Percentiles rank a stretch among this genome's conserved stretches.
Evolutionary conservation across 1,140 invertebrate genomes (phyloP).

Genomic region (Diachasma alloeum): DNA sequence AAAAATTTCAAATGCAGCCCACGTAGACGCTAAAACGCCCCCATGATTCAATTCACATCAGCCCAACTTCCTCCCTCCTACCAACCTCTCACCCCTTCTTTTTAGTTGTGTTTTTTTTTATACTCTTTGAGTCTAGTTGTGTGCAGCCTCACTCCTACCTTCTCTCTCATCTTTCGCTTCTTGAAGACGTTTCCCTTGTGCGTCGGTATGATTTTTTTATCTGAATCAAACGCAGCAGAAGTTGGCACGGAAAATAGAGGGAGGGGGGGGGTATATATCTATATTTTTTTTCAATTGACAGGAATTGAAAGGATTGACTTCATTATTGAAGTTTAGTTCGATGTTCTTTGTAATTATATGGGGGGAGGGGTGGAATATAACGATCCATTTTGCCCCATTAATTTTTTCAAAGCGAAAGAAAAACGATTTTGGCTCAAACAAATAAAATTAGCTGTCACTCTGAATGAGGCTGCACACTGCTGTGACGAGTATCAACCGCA

Average conservation of each 20-base stretch:
- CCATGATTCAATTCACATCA: slow-evolving; percentile 65
- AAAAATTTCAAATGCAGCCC: slow-evolving; percentile 54
- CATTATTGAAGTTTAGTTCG: not conserved
- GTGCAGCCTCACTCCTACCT: not conserved
- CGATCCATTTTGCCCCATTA: too few species aligned
- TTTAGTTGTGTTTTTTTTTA: slow-evolving; percentile 13
- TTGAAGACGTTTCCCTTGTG: not conserved
- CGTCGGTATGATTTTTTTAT: not conserved
- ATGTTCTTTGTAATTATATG: too few species aligned
- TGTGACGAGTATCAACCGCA: too few species aligned
- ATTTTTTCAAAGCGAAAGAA: too few species aligned
- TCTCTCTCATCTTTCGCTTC: not conserved
- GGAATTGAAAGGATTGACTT: not conserved
- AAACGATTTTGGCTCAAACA: too few species aligned
- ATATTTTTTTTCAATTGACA: not conserved
- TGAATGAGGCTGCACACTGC: too few species aligned
- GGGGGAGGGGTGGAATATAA: too few species aligned
- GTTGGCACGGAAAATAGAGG: not conserved
- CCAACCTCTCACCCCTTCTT: not conserved
- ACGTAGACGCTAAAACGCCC: slow-evolving; percentile 63
- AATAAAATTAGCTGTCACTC: too few species aligned
- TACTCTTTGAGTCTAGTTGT: slow-evolving; percentile 18
- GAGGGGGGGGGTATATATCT: not conserved
- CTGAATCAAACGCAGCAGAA: slow-evolving; percentile 2
- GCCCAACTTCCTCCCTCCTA: slow-evolving; percentile 17